Evolutionary conservation across 2,113 vertebrate genomes (phyloP).

Genomic region (Pluvianellus socialis): DNA sequence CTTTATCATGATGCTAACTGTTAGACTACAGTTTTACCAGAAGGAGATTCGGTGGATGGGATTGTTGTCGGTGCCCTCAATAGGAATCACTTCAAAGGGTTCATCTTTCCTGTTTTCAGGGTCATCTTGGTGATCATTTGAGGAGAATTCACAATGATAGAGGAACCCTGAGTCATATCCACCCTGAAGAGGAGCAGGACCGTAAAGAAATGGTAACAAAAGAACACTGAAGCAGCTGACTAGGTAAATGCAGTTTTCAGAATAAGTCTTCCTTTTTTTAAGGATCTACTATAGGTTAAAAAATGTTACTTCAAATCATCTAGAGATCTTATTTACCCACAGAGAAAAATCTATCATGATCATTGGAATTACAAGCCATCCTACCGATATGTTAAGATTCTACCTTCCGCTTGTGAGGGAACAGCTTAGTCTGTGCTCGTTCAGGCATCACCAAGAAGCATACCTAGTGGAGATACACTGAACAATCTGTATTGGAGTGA

Average conservation of each 20-base stretch:
- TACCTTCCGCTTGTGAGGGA: neutral
- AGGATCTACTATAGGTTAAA: neutral
- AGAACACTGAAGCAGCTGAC: neutral
- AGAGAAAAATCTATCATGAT: neutral
- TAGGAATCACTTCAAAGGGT: slow-evolving; percentile 79
- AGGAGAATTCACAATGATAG: slow-evolving; percentile 89
- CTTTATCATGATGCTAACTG: neutral
- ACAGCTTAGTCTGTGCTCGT: neutral
- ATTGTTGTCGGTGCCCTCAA: slow-evolving; percentile 76
- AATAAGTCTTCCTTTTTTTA: neutral
- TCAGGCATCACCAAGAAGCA: neutral
- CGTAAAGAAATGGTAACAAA: neutral
- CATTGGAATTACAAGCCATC: neutral
- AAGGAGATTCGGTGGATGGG: slow-evolving; percentile 82
- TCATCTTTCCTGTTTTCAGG: slow-evolving; percentile 76
- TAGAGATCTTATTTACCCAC: neutral
- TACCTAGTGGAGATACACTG: neutral
- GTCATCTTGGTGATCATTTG: slow-evolving; percentile 53
- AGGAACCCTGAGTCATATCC: slow-evolving; percentile 89
- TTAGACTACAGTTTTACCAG: slow-evolving; percentile 76
- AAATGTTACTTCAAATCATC: neutral
- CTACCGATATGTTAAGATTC: neutral
- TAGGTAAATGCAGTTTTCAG: neutral
- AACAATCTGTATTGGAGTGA: neutral
- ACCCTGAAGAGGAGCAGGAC: slow-evolving; percentile 72